Evolutionary conservation across 2,797 vertebrate genomes (phyloP).

Genomic region (Selene dorsalis): DNA sequence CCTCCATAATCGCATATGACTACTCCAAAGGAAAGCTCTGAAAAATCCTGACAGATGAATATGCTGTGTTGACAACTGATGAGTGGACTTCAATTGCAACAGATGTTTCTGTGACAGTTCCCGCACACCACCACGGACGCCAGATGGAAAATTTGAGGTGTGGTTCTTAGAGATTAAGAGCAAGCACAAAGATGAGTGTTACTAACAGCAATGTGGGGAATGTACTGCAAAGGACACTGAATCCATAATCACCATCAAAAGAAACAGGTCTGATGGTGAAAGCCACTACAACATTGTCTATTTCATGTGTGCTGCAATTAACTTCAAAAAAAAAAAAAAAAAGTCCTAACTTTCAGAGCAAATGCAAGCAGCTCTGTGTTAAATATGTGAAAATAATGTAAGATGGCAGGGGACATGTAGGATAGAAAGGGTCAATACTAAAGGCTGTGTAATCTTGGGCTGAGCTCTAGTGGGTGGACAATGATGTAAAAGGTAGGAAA

Average conservation of each 20-base stretch:
- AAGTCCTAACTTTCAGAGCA: background rate
- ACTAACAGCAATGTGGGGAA: conserved; percentile 6
- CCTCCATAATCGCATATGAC: conserved; percentile 1
- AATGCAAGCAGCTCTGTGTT: conserved; percentile 20
- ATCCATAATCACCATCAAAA: background rate
- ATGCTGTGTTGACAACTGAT: conserved; percentile 50
- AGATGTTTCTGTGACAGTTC: conserved; percentile 63
- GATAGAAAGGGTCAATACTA: background rate
- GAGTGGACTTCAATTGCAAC: conserved; percentile 48
- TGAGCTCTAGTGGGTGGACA: background rate
- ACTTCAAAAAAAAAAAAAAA: conserved; percentile 3
- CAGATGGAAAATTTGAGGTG: conserved; percentile 57
- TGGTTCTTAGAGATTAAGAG: conserved; percentile 51
- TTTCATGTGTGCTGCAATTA: background rate
- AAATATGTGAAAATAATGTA: conserved; percentile 17
- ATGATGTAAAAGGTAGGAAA: conserved; percentile 3
- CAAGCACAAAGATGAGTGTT: conserved; percentile 32
- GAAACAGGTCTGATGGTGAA: background rate
- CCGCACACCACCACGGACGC: conserved; percentile 24
- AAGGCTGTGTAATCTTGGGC: conserved; percentile 5
- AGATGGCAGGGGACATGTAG: background rate
- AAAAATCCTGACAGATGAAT: conserved; percentile 44
- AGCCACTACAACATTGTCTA: background rate
- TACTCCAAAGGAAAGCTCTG: conserved; percentile 26
- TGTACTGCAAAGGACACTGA: conserved; percentile 14